Evolutionary conservation across 2,888 invertebrate genomes (phyloP), one percentile per base, ranked within the genome.

Genomic region (Arge pagana): DNA sequence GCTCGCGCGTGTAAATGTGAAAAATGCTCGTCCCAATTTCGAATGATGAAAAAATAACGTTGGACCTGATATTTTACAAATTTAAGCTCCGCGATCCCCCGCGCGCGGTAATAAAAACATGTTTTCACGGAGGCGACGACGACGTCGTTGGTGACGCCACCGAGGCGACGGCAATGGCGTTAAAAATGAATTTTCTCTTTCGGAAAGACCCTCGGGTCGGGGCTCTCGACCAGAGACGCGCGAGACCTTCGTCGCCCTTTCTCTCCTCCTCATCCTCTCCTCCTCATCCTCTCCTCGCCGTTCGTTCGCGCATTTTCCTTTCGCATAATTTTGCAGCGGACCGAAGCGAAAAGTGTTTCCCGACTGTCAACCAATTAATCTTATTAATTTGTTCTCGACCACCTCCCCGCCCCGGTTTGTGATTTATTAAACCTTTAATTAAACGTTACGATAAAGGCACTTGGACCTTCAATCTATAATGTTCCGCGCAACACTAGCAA

Each of bases 351-450:
- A 68, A 72, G 62, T 68, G 68, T 71, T 71, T 70, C 67, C 63
- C 56, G 63, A 62, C 67, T 71, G 71, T 70, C 72, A 68, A 69
- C 71, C 71, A 71, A 72, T 72, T 72, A 72, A 72, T 72, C 72
- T 71, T 71, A 72, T 72, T 72, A 71, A 72, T 72, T 72, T 67
- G 70, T 70, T 70, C 64, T 57, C 60, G 54, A 55, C 58, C 58
- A 45, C 24, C 23, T 13, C 48, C 54, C 48, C 56, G 30, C 33
- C 15, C 35, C 36, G 33, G 39, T 48, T 53, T 39, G 63, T 67
- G 68, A 66, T 72, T 72, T 72, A 72, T 72, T 70, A 64, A 66
- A 66, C 63, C 67, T 72, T 72, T 72, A 72, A 72, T 72, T 72
- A 71, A 72, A 72, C 67, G 67, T 65, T 70, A 65, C 66, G 35